Conservation (phyloP, 2,888 invertebrate genomes). For the Archaeoteleia sp. region DNA sequence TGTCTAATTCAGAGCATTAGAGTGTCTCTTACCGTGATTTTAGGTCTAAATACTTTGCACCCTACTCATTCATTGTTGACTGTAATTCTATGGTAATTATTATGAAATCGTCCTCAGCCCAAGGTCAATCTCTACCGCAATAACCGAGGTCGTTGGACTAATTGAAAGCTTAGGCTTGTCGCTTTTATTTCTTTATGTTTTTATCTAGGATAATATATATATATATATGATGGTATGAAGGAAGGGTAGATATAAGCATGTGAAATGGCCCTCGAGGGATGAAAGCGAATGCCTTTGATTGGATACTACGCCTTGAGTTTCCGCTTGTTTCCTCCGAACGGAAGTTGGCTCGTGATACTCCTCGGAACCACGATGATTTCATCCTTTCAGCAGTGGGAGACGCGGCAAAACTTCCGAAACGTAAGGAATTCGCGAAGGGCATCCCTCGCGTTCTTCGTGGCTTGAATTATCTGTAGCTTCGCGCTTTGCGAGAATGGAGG, state of each 20-base stretch:
- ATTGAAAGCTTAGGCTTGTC: no score
- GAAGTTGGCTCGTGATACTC: conserved; percentile 10
- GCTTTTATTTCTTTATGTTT: no score
- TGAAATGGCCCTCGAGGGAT: not conserved
- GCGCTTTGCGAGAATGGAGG: conserved; percentile 6
- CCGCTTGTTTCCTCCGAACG: conserved; percentile 11
- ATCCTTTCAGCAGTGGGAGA: not conserved
- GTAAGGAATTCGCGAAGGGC: conserved; percentile 12
- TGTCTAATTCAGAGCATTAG: conserved; percentile 14
- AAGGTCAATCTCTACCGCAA: no score
- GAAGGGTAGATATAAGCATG: not conserved
- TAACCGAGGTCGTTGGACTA: no score
- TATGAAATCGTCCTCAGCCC: no score
- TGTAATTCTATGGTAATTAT: no score
- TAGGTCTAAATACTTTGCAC: conserved; percentile 2
- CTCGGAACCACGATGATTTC: conserved; percentile 11
- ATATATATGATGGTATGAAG: no score
- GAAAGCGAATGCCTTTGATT: conserved; percentile 12
- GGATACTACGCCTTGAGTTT: conserved; percentile 9
- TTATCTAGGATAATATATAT: no score
- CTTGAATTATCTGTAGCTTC: conserved; percentile 14
- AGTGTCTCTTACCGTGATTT: conserved; percentile 1
- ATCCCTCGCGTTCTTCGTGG: conserved; percentile 12
- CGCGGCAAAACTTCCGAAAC: conserved; percentile 7
- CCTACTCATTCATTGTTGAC: not conserved